Percentiles rank a stretch among this genome's conserved stretches.
These are phyloP conservation scores for Drepanosiphum platanoidis DNA, from an alignment of 2,888 invertebrate species.

Conservation along the genomic window DNA sequence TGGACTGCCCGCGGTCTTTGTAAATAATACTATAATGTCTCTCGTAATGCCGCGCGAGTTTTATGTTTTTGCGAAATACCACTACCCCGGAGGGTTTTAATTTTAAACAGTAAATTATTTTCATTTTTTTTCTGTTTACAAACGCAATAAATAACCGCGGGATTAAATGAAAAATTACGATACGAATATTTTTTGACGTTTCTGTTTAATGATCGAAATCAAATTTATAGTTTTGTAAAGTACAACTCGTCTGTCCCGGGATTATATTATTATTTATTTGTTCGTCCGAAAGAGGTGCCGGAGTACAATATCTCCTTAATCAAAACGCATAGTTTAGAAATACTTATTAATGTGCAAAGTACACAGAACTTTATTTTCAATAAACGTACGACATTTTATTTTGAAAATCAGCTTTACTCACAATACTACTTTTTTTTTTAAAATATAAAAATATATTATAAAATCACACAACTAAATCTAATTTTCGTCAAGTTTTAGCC, in stretches of 20 bases:
- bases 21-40: neutral
- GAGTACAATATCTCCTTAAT: neutral
- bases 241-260: neutral
- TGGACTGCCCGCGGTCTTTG: neutral
- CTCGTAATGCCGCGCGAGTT: neutral
- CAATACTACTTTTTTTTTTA: too few relatives aligned
- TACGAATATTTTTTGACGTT: neutral
- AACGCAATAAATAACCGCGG: neutral
- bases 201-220: neutral
- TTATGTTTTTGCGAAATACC: neutral
- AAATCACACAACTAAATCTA: too few relatives aligned
- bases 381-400: too few relatives aligned
- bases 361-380: too few relatives aligned
- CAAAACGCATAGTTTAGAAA: neutral
- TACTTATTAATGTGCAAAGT: too few relatives aligned
- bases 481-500: too few relatives aligned
- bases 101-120: neutral
- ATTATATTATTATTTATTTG: neutral
- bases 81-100: neutral
- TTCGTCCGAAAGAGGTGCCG: neutral
- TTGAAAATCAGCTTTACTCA: too few relatives aligned
- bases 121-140: neutral
- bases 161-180: neutral
- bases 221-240: neutral
- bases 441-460: too few relatives aligned